phyloP scores from a whole-genome alignment of 1,140 invertebrate species.

The Drosophila willistoni region DNA sequence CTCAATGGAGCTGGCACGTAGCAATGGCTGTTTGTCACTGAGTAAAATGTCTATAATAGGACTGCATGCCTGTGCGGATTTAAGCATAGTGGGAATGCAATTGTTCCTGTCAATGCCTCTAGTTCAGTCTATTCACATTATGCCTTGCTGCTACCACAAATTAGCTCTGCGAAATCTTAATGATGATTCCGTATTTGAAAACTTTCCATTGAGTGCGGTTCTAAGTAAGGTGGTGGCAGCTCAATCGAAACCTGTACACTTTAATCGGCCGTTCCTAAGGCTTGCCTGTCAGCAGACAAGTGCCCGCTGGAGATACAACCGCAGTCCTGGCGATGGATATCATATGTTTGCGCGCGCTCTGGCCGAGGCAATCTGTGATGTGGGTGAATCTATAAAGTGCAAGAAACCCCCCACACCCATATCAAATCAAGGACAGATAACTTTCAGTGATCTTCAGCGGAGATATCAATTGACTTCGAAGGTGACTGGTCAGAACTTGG shows the following conservation, averaged over 20 bases:
- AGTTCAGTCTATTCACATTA: constrained; percentile 87
- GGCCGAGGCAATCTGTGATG: constrained; percentile 47
- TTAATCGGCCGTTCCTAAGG: constrained; percentile 87
- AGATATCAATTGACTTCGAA: constrained; percentile 35
- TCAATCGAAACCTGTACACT: constrained; percentile 59
- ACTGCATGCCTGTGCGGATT: constrained; percentile 93
- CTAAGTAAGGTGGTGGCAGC: constrained; percentile 28
- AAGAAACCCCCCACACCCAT: not conserved
- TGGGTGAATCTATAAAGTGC: constrained; percentile 36
- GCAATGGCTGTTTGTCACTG: not conserved
- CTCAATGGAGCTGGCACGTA: constrained; percentile 78
- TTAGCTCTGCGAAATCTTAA: constrained; percentile 72
- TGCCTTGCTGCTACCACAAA: constrained; percentile 95
- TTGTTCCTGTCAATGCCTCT: constrained; percentile 87
- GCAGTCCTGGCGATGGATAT: constrained; percentile 32
- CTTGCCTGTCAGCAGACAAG: constrained; percentile 84
- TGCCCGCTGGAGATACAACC: constrained; percentile 49
- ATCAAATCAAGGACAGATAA: constrained; percentile 1
- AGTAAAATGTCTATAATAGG: constrained; percentile 84
- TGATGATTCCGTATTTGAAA: constrained; percentile 82
- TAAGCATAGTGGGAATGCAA: constrained; percentile 89
- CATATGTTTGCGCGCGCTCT: constrained; percentile 68
- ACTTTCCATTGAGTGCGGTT: constrained; percentile 86
- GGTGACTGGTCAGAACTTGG: not conserved
- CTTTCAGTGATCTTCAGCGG: constrained; percentile 28